A percentile compares a stretch with the other conserved stretches of the same genome.
phyloP scores from a whole-genome alignment of 2,797 vertebrate species.

The Eremophila alpestris region DNA sequence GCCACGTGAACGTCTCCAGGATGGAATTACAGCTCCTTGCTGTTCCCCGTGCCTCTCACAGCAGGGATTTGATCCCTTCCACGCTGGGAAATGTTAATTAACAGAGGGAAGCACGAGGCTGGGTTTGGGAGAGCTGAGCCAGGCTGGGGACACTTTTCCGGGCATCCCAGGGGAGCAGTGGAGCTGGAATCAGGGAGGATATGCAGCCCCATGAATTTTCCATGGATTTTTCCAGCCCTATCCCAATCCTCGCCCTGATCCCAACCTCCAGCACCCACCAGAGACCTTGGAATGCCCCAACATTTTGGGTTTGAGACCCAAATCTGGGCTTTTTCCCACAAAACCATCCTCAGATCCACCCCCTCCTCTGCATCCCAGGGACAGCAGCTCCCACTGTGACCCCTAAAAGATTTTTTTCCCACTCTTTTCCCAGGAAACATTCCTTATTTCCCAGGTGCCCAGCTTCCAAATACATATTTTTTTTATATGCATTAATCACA shows the following conservation, averaged over 20 bases:
- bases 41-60: neutral
- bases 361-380: neutral
- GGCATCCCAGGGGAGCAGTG: neutral
- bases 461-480: neutral
- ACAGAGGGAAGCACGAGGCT: fast-evolving
- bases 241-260: neutral
- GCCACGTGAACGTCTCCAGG: neutral
- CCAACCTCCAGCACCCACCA: neutral
- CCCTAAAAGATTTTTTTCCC: neutral
- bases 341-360: neutral
- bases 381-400: neutral
- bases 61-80: neutral
- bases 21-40: neutral
- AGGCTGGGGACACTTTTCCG: neutral
- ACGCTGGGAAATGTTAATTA: neutral
- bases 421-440: neutral
- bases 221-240: neutral
- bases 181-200: fast-evolving
- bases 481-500: fast-evolving
- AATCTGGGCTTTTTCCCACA: neutral
- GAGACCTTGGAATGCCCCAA: neutral
- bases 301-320: neutral
- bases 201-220: fast-evolving
- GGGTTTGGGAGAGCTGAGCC: neutral
- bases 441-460: neutral